Conservation (phyloP, 2,888 invertebrate genomes). For the Adineta ricciae region DNA sequence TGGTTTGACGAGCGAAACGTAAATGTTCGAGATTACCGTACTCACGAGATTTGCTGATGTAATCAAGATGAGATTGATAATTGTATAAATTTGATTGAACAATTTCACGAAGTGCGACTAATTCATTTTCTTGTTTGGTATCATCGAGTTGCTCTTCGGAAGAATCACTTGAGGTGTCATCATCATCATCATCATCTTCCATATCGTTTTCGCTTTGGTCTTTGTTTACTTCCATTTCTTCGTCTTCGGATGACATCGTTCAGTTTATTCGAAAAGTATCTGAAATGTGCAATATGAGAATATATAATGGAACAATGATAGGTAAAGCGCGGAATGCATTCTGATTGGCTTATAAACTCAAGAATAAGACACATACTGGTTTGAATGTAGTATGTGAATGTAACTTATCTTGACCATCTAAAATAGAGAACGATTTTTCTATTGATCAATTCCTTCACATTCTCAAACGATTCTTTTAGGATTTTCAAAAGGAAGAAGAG, state of each 20-base stretch:
- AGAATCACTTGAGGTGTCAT: constrained; percentile 16
- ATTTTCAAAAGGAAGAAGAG: no score
- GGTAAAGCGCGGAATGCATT: no score
- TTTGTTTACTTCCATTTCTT: constrained; percentile 25
- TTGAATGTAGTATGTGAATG: no score
- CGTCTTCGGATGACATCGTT: constrained; percentile 22
- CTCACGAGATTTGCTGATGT: constrained; percentile 59
- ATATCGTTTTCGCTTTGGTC: constrained; percentile 33
- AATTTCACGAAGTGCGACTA: constrained; percentile 14
- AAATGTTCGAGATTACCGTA: constrained; percentile 66
- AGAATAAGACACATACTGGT: no score
- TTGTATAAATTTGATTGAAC: constrained; percentile 60
- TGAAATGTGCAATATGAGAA: no score
- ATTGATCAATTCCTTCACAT: no score
- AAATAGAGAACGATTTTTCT: no score
- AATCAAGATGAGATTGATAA: constrained; percentile 63
- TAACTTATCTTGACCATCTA: no score
- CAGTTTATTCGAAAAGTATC: background rate
- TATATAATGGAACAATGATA: no score
- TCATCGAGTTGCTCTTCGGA: constrained; percentile 23
- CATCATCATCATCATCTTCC: constrained; percentile 33
- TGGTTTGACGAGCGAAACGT: constrained; percentile 63
- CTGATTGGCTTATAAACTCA: no score
- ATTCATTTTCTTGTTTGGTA: constrained; percentile 30
- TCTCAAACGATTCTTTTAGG: no score